These are phyloP conservation scores for Motacilla tschutschensis DNA, from an alignment of 2,113 vertebrate species.

Conservation along the genomic window DNA sequence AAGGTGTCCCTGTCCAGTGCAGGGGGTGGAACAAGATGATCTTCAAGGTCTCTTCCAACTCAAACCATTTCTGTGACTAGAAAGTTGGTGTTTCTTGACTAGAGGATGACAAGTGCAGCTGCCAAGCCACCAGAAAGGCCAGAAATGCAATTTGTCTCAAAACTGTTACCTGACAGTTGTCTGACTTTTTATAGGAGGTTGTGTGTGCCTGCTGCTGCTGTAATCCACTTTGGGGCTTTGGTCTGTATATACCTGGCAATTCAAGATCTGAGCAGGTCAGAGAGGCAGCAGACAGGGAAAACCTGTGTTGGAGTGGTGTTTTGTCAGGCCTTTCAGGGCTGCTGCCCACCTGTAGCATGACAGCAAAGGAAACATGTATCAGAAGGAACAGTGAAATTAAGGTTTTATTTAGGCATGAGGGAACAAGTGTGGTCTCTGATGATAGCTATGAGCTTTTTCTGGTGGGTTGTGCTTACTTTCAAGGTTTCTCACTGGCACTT, in stretches of 20 bases:
- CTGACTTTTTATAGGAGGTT: background rate
- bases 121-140: background rate
- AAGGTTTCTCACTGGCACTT: background rate
- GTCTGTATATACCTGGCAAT: background rate
- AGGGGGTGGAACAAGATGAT: background rate
- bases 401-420: background rate
- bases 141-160: background rate
- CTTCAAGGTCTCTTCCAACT: background rate
- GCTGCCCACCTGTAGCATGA: rapidly evolving
- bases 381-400: background rate
- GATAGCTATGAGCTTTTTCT: rapidly evolving
- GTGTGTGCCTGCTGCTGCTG: background rate
- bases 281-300: background rate
- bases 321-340: background rate
- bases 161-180: background rate
- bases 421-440: rapidly evolving
- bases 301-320: background rate
- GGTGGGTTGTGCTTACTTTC: background rate
- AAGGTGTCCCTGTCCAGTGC: background rate
- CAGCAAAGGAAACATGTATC: rapidly evolving
- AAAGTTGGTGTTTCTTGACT: background rate
- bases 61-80: background rate
- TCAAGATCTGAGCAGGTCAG: background rate
- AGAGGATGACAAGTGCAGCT: background rate
- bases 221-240: background rate